Evolutionary conservation across 2,113 vertebrate genomes (phyloP).

Genomic region (Lamprologus tigripictilis): DNA sequence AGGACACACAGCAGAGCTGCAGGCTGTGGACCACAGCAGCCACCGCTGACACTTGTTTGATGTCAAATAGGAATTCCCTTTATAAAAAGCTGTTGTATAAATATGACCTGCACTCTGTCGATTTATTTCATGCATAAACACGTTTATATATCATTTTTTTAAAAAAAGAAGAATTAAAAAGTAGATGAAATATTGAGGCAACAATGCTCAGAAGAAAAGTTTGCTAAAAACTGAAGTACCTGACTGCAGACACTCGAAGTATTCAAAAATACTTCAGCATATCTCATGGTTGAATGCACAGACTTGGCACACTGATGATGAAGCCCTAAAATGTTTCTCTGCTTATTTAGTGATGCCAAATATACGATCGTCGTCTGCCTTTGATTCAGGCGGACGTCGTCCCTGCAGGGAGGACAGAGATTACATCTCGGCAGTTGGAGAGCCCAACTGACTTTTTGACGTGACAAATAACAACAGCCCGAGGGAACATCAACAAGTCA

Average conservation of each 20-base stretch:
- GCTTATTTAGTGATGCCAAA: not conserved
- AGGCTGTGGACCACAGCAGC: conserved; percentile 29
- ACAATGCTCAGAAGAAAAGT: not conserved
- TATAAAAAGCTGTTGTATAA: conserved; percentile 60
- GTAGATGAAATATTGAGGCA: not conserved
- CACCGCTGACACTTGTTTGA: conserved; percentile 61
- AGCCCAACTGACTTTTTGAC: conserved; percentile 13
- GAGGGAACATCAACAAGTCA: conserved; percentile 31
- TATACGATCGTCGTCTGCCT: rapidly evolving
- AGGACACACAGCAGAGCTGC: not conserved
- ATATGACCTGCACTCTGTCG: conserved; percentile 19
- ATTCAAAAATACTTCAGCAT: not conserved
- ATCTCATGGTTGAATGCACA: not conserved
- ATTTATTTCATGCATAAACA: conserved; percentile 43
- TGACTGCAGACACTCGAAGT: rapidly evolving
- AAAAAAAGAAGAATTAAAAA: not conserved
- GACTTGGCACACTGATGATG: not conserved
- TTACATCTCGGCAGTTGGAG: conserved; percentile 39
- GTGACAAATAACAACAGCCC: conserved; percentile 30
- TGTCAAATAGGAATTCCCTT: conserved; percentile 66
- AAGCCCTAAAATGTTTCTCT: not conserved
- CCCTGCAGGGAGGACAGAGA: not conserved
- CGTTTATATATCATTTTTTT: conserved; percentile 4
- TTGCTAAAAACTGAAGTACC: not conserved
- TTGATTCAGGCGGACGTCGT: not conserved